Evolutionary conservation across 2,888 invertebrate genomes (phyloP), one percentile per base, ranked within the genome.

Genomic region (Drosophila histrio): DNA sequence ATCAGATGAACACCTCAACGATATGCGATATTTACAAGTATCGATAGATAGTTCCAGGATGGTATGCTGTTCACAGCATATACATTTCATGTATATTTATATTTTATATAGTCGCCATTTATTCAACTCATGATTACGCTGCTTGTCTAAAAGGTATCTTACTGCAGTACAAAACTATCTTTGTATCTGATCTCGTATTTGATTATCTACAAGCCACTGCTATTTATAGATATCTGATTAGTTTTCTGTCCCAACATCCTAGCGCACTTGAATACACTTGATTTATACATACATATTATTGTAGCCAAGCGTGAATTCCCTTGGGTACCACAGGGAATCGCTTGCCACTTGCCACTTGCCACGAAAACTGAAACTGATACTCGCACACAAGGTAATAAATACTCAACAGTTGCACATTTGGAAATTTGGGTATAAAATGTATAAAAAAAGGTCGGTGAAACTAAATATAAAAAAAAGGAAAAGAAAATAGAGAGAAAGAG

Each of bases 351-450:
- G 22, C 60, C 39, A 54, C 68, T 54, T 49, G 52, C 24, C 50
- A 61, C 34, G 7, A 8, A 43, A 53, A 26, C 32, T 24, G 13
- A 49, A 39, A 58, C 32, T 36, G 34, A 59, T 30, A 41, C 39
- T 3, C 24, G 26, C 26, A 32, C 39, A 36, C 46, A 50, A 52
- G 11, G 57, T 60, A 72, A 68, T 72, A 82, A 68, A 82, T 82
- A 71, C 72, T 66, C 73, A 77, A 72, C 77, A 81, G 84, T 80
- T 86, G 77, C 87, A 83, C 77, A 69, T 71, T 80, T 84, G 71
- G 72, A 79, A 70, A 68, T 69, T 70, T 66, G 60, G 62, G 66
- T 68, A 57, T 58, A 67, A 68, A 71, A 79, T 64, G 46, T 46
- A 22, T 22, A 54, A 52, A 65, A 67, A 78, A 72, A 58, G 63